phyloP scores from a whole-genome alignment of 2,888 invertebrate genomes.

The Unio pictorum region DNA sequence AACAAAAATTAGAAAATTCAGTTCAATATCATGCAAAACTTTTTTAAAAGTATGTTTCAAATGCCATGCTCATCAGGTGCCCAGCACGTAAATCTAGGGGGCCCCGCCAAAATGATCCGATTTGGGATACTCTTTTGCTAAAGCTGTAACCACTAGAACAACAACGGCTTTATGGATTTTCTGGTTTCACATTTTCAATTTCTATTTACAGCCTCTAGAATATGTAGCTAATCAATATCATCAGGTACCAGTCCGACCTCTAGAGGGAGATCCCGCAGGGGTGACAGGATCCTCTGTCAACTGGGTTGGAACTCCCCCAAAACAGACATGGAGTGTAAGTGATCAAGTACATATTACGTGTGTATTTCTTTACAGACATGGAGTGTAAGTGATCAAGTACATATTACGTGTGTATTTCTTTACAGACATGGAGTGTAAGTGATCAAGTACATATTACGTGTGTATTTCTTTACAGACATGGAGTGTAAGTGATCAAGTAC shows the following conservation, averaged over 20 bases:
- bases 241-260: conserved; percentile 28
- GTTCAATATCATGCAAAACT: too few species aligned
- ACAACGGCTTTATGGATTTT: too few species aligned
- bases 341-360: background rate
- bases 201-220: conserved; percentile 2
- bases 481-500: conserved; percentile 52
- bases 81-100: too few species aligned
- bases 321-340: conserved; percentile 63
- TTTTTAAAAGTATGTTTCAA: too few species aligned
- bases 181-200: too few species aligned
- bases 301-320: conserved; percentile 43
- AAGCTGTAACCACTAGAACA: too few species aligned
- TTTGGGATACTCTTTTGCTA: too few species aligned
- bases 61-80: too few species aligned
- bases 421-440: conserved; percentile 63
- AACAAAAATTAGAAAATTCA: too few species aligned
- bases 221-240: background rate
- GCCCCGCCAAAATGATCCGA: too few species aligned
- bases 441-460: background rate
- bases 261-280: conserved; percentile 43
- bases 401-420: too few species aligned
- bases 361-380: conserved; percentile 38
- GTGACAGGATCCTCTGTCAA: conserved; percentile 43
- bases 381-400: conserved; percentile 52
- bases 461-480: conserved; percentile 38